Evolutionary conservation across 2,888 invertebrate genomes (phyloP).

Genomic region (Drosophila paranaensis): DNA sequence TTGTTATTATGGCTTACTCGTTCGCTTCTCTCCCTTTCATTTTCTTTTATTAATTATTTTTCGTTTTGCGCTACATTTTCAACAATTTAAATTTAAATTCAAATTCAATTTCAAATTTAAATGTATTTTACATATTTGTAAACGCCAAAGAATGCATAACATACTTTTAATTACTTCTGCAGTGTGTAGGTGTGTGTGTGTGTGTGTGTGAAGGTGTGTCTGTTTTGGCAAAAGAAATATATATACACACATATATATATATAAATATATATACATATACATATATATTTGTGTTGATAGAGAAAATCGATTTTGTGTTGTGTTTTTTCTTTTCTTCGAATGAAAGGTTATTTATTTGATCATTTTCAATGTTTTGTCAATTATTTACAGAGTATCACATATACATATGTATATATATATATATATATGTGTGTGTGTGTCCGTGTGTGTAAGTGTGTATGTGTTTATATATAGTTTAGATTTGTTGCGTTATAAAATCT

Average conservation of each 20-base stretch:
- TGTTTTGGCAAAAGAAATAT: constrained; percentile 17
- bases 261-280: not conserved
- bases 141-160: constrained; percentile 71
- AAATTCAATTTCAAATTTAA: constrained; percentile 53
- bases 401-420: constrained; percentile 40
- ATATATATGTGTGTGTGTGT: constrained; percentile 44
- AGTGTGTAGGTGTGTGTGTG: constrained; percentile 23
- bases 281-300: constrained; percentile 20
- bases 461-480: constrained; percentile 49
- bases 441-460: constrained; percentile 42
- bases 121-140: constrained; percentile 67
- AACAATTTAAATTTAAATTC: constrained; percentile 68
- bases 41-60: constrained; percentile 1
- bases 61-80: constrained; percentile 68
- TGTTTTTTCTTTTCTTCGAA: constrained; percentile 53
- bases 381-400: constrained; percentile 74
- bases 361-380: constrained; percentile 63
- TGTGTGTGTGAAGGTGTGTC: constrained; percentile 19
- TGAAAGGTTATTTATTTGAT: constrained; percentile 70
- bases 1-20: constrained; percentile 33
- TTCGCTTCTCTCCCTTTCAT: constrained; percentile 4
- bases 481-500: constrained; percentile 72
- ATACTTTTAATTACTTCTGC: constrained; percentile 37
- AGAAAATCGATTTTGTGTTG: constrained; percentile 56
- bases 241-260: not conserved